Base-by-base conservation (phyloP, 2,888 invertebrate species). In the Eueremaeus valkanovi region DNA sequence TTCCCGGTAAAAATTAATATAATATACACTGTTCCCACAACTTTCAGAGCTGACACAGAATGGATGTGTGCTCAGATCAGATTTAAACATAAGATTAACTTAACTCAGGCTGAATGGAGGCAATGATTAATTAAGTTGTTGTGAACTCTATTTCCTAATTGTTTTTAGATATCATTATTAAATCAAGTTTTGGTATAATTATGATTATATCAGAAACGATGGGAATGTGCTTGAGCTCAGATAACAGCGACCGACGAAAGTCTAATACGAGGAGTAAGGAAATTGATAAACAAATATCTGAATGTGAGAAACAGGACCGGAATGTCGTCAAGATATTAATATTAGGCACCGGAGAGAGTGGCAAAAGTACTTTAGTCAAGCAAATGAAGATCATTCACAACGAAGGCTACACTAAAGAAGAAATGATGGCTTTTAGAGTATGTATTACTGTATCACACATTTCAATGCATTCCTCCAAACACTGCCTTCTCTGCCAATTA, bases 331-430 rank as follows among this genome's bases (percentile, higher is more conserved):
- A 88, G 82, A 88, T 89, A 76, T 82, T 89, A 68, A 83, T 89
- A 42, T 83, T 89, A 87, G 89, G 89, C 75, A 88, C 89, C 77
- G 88, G 88, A 13, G 89, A 89, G 82, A 88, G 88, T 83, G 88
- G 88, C 5, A 89, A 89, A 83, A 88, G 88, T 81, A 89, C 89
- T 27, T 82, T 89, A 77, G 88, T 89, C 6, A 89, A 88, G 81
- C 89, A 89, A 83, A 89, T 89, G 88, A 89, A 88, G 82, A 89
- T 89, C 74, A 89, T 89, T 76, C 88, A 89, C 81, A 87, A 87
- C 75, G 88, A 88, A 82, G 88, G 88, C 18, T 89, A 88, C 81
- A 87, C 88, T 3, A 82, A 83, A 74, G 85, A 87, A 31, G 89
- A 89, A 82, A 82, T 88, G 33, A 85, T 86, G 75, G 87, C 87